Conservation (phyloP, 2,888 invertebrate genomes). For the Amblyteles armatorius region DNA sequence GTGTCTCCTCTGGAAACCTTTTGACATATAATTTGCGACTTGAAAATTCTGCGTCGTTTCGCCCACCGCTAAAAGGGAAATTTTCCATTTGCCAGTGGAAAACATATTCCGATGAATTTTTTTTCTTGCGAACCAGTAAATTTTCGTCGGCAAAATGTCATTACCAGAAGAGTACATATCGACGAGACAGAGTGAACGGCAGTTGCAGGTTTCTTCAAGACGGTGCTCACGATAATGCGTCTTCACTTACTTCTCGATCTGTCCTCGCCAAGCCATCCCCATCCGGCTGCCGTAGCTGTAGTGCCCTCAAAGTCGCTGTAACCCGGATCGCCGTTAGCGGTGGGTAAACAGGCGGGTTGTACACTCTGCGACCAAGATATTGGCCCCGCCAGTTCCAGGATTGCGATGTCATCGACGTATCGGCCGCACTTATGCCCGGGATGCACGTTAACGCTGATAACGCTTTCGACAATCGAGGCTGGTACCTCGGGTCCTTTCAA, state of each 20-base stretch:
- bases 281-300: constrained; percentile 91
- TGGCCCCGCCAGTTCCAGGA: constrained; percentile 89
- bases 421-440: constrained; percentile 90
- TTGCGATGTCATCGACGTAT: constrained; percentile 90
- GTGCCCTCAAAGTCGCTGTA: constrained; percentile 86
- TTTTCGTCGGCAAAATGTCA: not conserved
- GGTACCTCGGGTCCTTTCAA: constrained; percentile 86
- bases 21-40: too few species aligned
- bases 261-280: constrained; percentile 94
- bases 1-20: too few species aligned
- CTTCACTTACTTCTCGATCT: constrained; percentile 86
- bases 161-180: not conserved
- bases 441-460: constrained; percentile 88
- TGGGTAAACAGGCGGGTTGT: constrained; percentile 92
- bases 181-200: too few species aligned
- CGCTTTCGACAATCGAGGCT: constrained; percentile 84
- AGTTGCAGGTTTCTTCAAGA: not conserved
- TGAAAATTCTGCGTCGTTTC: not conserved
- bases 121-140: not conserved
- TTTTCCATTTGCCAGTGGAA: constrained; percentile 3
- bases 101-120: not conserved
- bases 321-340: constrained; percentile 84
- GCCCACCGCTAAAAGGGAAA: not conserved
- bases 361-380: constrained; percentile 90
- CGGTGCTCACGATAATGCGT: not conserved